Evolutionary conservation across 2,113 vertebrate species (phyloP).

Genomic region (Tylochromis polylepis): DNA sequence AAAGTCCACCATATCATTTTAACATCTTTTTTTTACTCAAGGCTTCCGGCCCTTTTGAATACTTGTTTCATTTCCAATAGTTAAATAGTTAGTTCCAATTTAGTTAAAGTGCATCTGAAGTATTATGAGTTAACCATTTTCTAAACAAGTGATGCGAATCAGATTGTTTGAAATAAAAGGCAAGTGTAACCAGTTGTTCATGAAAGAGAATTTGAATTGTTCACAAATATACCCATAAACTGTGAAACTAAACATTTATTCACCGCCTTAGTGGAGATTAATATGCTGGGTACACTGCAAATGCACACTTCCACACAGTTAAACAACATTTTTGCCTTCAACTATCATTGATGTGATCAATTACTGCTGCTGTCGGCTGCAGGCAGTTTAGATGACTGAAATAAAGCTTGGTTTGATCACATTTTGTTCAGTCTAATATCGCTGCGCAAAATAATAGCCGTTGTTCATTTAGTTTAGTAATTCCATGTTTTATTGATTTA

Average conservation of each 20-base stretch:
- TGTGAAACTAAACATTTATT: slow-evolving; percentile 22
- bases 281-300: background rate
- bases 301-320: background rate
- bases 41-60: background rate
- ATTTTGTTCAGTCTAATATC: background rate
- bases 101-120: background rate
- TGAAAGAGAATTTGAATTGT: background rate
- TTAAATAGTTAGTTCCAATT: background rate
- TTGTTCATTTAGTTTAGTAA: slow-evolving; percentile 38
- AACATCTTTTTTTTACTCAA: background rate
- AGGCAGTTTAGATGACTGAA: background rate
- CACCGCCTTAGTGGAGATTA: background rate
- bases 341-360: background rate
- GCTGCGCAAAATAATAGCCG: slow-evolving; percentile 4
- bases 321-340: background rate
- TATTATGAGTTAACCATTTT: background rate
- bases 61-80: background rate
- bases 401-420: background rate
- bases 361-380: background rate
- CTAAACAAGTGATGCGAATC: background rate
- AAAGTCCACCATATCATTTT: background rate
- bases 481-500: slow-evolving; percentile 28
- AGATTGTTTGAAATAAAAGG: background rate
- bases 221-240: background rate
- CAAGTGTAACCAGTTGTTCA: background rate